A percentile compares a stretch with the other conserved stretches of the same genome.
phyloP scores from a whole-genome alignment of 2,797 vertebrate genomes.

The Helicolenus hilgendorfi region DNA sequence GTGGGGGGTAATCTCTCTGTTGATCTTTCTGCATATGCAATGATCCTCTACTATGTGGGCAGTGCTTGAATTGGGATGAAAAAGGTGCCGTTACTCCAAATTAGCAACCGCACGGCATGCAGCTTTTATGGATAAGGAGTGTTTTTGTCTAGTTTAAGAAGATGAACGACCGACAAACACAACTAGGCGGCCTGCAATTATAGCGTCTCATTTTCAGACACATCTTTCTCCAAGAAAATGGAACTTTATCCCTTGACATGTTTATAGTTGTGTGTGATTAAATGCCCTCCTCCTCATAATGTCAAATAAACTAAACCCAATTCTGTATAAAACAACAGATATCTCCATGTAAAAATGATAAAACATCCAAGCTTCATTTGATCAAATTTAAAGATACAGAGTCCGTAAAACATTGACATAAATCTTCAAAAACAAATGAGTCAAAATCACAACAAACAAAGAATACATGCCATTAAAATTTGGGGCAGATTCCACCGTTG shows the following conservation, averaged over 20 bases:
- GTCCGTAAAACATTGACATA: not conserved
- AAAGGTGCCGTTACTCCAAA: conserved; percentile 46
- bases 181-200: conserved; percentile 1
- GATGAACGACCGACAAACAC: conserved; percentile 17
- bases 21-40: conserved; percentile 35
- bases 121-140: conserved; percentile 36
- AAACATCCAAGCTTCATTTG: not conserved
- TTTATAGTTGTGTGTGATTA: conserved; percentile 11
- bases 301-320: not conserved
- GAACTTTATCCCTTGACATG: conserved; percentile 17
- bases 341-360: not conserved
- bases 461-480: not conserved
- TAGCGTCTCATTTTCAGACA: not conserved
- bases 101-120: conserved; percentile 30
- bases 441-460: not conserved
- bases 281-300: not conserved
- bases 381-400: not conserved
- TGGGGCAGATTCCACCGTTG: not conserved
- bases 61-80: conserved; percentile 21
- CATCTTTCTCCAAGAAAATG: conserved; percentile 4
- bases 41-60: conserved; percentile 41
- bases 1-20: not conserved
- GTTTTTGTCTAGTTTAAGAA: conserved; percentile 50
- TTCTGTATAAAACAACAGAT: not conserved
- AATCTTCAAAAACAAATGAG: not conserved